Conservation (phyloP, 2,888 invertebrate species). For the Andrena haemorrhoa region DNA sequence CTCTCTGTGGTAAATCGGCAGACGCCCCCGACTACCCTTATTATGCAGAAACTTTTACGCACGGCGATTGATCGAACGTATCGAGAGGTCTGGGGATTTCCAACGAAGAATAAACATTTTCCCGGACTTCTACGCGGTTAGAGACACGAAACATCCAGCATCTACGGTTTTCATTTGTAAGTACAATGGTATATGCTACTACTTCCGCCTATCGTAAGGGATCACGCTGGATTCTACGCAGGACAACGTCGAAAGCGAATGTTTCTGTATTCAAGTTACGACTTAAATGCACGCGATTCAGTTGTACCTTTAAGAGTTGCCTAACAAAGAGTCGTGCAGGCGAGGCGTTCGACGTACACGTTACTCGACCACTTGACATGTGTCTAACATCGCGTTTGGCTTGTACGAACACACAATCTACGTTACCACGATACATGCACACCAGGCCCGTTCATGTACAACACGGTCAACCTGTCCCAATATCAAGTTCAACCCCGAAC, state of each 20-base stretch:
- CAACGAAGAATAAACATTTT: not conserved
- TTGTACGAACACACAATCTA: slow-evolving; percentile 61
- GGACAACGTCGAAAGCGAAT: slow-evolving; percentile 22
- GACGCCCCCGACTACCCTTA: not conserved
- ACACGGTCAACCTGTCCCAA: slow-evolving; percentile 39
- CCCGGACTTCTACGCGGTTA: not conserved
- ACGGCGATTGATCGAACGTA: not conserved
- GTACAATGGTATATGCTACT: not conserved
- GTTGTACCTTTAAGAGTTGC: slow-evolving; percentile 5
- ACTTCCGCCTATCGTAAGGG: not conserved
- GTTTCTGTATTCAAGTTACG: not conserved
- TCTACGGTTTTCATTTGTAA: not conserved
- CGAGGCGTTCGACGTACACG: slow-evolving; percentile 30
- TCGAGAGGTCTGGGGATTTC: not conserved
- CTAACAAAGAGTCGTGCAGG: slow-evolving; percentile 25
- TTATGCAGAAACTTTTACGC: slow-evolving; percentile 1
- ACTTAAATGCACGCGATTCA: slow-evolving; percentile 16
- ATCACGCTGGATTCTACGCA: not conserved
- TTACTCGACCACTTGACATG: slow-evolving; percentile 45
- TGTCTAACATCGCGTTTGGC: slow-evolving; percentile 53
- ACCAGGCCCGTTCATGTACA: slow-evolving; percentile 9
- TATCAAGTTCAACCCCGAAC: slow-evolving; percentile 44
- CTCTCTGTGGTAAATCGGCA: not conserved
- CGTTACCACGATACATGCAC: slow-evolving; percentile 55
- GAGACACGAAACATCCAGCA: slow-evolving; percentile 4